Base-by-base conservation (phyloP, 2,888 invertebrate species). In the Hydroisotoma schaefferi region DNA sequence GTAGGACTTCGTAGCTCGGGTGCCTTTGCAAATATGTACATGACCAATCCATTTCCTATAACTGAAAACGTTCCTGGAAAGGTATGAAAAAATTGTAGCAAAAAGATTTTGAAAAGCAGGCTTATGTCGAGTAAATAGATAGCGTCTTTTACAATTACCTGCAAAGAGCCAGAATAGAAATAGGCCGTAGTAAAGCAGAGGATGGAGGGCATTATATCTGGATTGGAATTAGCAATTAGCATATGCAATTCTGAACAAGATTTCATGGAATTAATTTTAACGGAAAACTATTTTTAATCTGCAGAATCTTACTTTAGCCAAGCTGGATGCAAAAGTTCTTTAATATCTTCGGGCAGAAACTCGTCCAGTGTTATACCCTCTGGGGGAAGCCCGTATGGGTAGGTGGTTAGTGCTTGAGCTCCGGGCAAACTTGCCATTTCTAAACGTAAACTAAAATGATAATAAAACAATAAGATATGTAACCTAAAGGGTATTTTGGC, bases 1-100 rank as follows among this genome's bases (percentile, higher is more conserved):
- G 78, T 75, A 10, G 78, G 76, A 6, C 76, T 76, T 43, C 76
- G 72, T 10, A 76, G 59, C 12, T 25, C 28, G 2, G 48, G 23
- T n/a, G 48, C 12, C 26, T 23, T 26, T n/a, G 23, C 28, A 48
- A 48, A 48, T 2, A 29, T 27, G 28, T 48, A 48, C 48, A 48
- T 5, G 2, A 48, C 48, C 27, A 48, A 5, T 2, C 48, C 48
- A n/a, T 48, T 48, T 3, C 48, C 48, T 3, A 48, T 6, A 12
- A 48, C 10, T 8, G 48, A 26, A 10, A 48, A 48, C 5, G 28
- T 28, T 27, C 48, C 48, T 46, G 46, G 3, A 40, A 40, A n/a
- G n/a, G n/a, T n/a, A n/a, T n/a, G n/a, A n/a, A n/a, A n/a, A n/a
- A n/a, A n/a, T n/a, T n/a, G n/a, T n/a, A n/a, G n/a, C n/a, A n/a